Base-by-base conservation (phyloP, 2,113 vertebrate genomes). In the Pongo abelii region DNA sequence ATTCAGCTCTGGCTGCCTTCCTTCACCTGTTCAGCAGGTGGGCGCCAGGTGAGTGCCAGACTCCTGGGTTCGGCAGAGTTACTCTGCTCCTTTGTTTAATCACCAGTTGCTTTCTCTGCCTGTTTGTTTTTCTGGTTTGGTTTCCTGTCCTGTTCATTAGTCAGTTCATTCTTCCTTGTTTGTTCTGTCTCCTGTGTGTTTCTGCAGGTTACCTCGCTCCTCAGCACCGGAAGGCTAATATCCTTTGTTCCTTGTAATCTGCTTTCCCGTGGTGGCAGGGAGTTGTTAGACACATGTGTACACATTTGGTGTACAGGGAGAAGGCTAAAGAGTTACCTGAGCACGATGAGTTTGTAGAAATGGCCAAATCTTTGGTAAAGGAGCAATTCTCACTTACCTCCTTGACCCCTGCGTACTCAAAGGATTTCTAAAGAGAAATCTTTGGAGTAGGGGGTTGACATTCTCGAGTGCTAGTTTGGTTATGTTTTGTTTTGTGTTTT, bases 91-190 rank as follows among this genome's bases (percentile, higher is more conserved):
- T 98, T 97, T 98, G 93, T 97, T 96, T 98, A 94, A 92, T 96
- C 95, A 61, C 90, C 93, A 95, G 84, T 95, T 98, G 93, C 50
- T 98, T 98, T 98, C 96, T 93, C 81, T 96, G 84, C 83, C 55
- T 97, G 74, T 98, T 96, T 98, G 95, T 97, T 97, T 98, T 98
- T 97, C 97, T 97, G 89, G 80, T 93, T 97, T 78, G 25, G 74
- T 97, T 98, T 98, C 98, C 98, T 97, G 92, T 98, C 80, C 90
- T 96, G n/a, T 40, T 96, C 84, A 92, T 93, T 92, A 97, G 75
- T 91, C 94, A 88, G 80, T 85, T 61, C 67, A 87, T 97, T 94
- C 94, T 97, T 98, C 92, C 50, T 40, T 97, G 75, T 98, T 98
- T 98, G 85, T 97, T 98, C 96, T 95, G 75, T 89, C 40, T 97